phyloP scores from a whole-genome alignment of 2,888 invertebrate species.

The Trissonchulus latispiculum region DNA sequence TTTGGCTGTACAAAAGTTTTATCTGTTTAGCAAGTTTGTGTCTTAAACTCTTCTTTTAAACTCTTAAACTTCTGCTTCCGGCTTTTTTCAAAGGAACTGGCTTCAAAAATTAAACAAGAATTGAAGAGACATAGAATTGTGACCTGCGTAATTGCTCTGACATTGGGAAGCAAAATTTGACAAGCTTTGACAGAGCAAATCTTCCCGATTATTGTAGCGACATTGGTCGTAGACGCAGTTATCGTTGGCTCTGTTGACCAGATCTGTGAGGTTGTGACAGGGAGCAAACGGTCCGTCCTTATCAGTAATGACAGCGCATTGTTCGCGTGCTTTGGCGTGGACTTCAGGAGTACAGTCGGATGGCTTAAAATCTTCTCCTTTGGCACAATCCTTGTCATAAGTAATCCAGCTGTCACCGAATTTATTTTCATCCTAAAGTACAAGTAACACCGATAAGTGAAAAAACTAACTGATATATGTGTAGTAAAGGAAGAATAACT shows the following conservation, averaged over 20 bases:
- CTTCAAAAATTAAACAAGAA: no score
- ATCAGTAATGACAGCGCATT: conserved; percentile 23
- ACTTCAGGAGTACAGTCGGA: not conserved
- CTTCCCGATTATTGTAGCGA: conserved; percentile 13
- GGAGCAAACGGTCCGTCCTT: conserved; percentile 32
- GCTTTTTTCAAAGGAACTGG: no score
- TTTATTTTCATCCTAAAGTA: not conserved
- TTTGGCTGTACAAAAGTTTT: no score
- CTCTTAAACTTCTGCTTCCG: no score
- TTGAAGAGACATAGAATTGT: no score
- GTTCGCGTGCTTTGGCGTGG: conserved; percentile 12
- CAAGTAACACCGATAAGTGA: not conserved
- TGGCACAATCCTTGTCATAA: not conserved
- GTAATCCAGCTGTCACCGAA: conserved; percentile 7
- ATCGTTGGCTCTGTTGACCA: conserved; percentile 29
- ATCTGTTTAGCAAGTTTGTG: no score
- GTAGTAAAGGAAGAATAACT: no score
- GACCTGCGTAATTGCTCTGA: no score
- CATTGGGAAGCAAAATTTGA: conserved; percentile 11
- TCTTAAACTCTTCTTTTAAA: no score
- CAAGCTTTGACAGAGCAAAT: conserved; percentile 7
- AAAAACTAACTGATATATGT: no score
- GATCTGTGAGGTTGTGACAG: conserved; percentile 28
- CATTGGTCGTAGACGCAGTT: conserved; percentile 35
- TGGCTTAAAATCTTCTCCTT: not conserved